phyloP scores from a whole-genome alignment of 92 coral and sea anemone species.

The Siderastrea siderea region DNA sequence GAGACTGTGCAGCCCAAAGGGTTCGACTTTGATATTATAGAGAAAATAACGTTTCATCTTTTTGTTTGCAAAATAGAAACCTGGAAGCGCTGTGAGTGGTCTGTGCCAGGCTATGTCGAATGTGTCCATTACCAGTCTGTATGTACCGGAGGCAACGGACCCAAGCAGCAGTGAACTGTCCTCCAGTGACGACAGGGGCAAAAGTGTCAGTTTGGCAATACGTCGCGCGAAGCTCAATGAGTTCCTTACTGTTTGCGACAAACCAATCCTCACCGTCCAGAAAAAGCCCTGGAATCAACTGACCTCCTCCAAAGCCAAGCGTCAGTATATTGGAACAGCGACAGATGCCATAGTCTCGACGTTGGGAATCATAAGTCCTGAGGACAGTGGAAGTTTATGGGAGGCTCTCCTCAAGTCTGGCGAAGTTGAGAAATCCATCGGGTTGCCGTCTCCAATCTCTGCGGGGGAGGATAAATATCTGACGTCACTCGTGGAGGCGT shows the following conservation, averaged over 20 bases:
- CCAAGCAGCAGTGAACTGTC: constrained; percentile 56
- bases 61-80: constrained; percentile 20
- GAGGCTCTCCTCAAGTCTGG: constrained; percentile 19
- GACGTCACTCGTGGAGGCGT: constrained; percentile 30
- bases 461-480: constrained; percentile 29
- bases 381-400: constrained; percentile 22
- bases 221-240: constrained; percentile 38
- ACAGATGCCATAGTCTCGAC: constrained; percentile 30
- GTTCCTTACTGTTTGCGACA: constrained; percentile 48
- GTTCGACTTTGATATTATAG: constrained; percentile 17
- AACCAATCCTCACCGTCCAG: constrained; percentile 30
- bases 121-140: constrained; percentile 36
- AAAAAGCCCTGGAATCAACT: constrained; percentile 27
- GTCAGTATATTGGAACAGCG: constrained; percentile 25
- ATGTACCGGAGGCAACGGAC: constrained; percentile 32
- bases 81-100: constrained; percentile 29
- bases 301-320: constrained; percentile 28
- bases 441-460: constrained; percentile 22
- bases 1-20: constrained; percentile 9
- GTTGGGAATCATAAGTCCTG: constrained; percentile 33
- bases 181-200: constrained; percentile 26
- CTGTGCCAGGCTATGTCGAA: constrained; percentile 34
- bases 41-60: constrained; percentile 9
- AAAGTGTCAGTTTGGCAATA: constrained; percentile 14
- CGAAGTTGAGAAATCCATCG: constrained; percentile 15